A percentile compares a stretch with the other conserved stretches of the same genome.
Evolutionary conservation across 2,113 vertebrate genomes (phyloP).

Genomic region (Catagonus wagneri): DNA sequence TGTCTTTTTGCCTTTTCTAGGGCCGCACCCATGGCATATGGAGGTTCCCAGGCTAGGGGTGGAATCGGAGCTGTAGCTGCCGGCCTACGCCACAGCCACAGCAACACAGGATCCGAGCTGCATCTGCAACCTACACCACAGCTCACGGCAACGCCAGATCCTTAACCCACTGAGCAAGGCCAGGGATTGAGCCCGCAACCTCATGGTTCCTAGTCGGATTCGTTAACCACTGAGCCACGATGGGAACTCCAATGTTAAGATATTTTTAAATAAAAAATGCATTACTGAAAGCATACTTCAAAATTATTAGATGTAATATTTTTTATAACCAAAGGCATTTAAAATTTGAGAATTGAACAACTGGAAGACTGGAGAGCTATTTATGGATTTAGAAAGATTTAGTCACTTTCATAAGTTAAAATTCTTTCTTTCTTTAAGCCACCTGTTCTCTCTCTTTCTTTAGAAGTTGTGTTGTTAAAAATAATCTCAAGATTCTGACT

Average conservation of each 20-base stretch:
- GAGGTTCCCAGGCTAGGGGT: too few species aligned
- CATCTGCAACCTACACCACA: too few species aligned
- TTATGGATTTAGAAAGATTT: constrained; percentile 72
- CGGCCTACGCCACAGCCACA: too few species aligned
- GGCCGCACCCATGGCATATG: too few species aligned
- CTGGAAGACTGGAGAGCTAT: constrained; percentile 58
- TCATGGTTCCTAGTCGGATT: too few species aligned
- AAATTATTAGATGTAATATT: constrained; percentile 82
- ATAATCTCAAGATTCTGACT: constrained; percentile 63
- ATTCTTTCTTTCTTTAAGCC: constrained; percentile 59
- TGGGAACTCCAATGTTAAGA: constrained; percentile 67
- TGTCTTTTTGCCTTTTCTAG: too few species aligned
- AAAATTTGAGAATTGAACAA: constrained; percentile 76
- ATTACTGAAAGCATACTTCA: constrained; percentile 76
- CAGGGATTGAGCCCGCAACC: too few species aligned
- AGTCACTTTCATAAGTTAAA: constrained; percentile 70
- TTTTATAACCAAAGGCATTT: constrained; percentile 80
- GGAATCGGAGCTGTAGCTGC: too few species aligned
- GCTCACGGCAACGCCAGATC: too few species aligned
- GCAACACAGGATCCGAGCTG: too few species aligned
- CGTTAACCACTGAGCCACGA: too few species aligned
- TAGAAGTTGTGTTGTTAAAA: constrained; percentile 72
- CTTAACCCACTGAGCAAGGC: too few species aligned
- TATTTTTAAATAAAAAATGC: constrained; percentile 76
- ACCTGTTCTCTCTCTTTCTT: constrained; percentile 42